Evolutionary conservation across 23 tunicate species (phyloP), one percentile per base, ranked within the genome.

Genomic region (Aplidium turbinatum): DNA sequence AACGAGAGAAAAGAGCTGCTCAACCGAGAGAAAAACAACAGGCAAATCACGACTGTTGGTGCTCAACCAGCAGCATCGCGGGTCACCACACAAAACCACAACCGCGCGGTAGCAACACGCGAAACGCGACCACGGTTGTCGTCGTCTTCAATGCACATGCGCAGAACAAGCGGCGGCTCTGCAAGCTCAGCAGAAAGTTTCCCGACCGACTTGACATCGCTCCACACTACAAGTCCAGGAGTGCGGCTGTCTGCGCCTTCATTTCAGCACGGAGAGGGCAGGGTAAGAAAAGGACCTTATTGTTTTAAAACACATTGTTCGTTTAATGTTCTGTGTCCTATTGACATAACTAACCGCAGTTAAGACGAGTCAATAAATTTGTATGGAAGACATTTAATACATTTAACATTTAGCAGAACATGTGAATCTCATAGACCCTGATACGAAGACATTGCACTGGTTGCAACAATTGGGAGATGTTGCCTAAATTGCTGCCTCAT

Each of bases 131-230:
- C 79, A 1, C 87, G 80, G 20, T 54, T 61, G 22, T 47, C 73
- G 31, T 46, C 73, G 0, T 33, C 38, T n/a, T 35, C 89, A 66
- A 58, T 23, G 0, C 68, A 83, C n/a, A 30, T 62, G 30, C 75
- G 96, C 19, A 65, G 96, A 55, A 87, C 76, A 34, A 91, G 97
- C 69, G 86, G 90, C 20, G 97, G 97, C 4, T 91, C 97, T 20
- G 97, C 87, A 7, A 91, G 97, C 79, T 91, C 97, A 0, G 89
- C 79, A 28, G 97, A 91, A 52, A 91, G 97, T 57, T 85, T 91
- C 52, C 77, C 61, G 35, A 91, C 97, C 53, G 97, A 91, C 62
- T 79, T 85, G 53, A 91, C 97, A 13, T 84, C 90, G 31, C 34
- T 91, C 4, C 89, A 78, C 23, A 68, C 78, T 23, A 63, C 82